Percentiles rank a stretch among this genome's conserved stretches.
These are phyloP conservation scores for Auanema freiburgensis DNA, from an alignment of 2,888 invertebrate species.

Conservation along the genomic window DNA sequence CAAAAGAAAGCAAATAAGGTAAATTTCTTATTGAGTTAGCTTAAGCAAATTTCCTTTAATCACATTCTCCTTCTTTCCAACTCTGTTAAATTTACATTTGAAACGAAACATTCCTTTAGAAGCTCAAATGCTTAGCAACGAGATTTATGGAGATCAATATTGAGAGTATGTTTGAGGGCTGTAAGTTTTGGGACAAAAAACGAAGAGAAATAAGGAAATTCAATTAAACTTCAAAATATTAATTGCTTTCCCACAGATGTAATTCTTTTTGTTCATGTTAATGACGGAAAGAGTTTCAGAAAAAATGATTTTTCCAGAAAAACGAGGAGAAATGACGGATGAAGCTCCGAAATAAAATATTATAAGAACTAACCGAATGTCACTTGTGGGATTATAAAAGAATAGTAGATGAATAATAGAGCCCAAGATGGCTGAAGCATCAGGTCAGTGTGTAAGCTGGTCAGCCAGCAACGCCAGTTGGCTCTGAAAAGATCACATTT, in stretches of 20 bases:
- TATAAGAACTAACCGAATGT: too few species aligned
- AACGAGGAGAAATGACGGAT: neutral
- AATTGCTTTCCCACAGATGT: constrained; percentile 2
- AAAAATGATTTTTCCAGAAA: neutral
- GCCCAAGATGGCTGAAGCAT: too few species aligned
- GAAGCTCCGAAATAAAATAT: neutral
- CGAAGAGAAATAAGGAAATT: neutral
- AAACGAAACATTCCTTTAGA: neutral
- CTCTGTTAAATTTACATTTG: neutral
- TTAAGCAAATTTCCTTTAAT: too few species aligned
- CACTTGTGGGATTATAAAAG: too few species aligned
- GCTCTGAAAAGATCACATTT: too few species aligned
- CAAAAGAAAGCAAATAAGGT: too few species aligned
- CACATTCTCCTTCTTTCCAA: too few species aligned
- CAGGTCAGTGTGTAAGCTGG: too few species aligned
- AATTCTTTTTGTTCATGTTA: constrained; percentile 10
- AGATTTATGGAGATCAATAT: neutral
- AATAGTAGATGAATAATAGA: too few species aligned
- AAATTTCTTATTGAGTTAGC: too few species aligned
- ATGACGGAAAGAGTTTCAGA: neutral
- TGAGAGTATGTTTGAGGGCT: constrained; percentile 4
- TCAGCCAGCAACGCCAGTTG: too few species aligned
- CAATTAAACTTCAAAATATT: constrained; percentile 6
- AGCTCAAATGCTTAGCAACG: constrained; percentile 3
- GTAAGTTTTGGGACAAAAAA: constrained; percentile 2